A percentile compares a stretch with the other conserved stretches of the same genome.
These are phyloP conservation scores for Sabatieria punctata DNA, from an alignment of 2,888 invertebrate genomes.

Conservation along the genomic window DNA sequence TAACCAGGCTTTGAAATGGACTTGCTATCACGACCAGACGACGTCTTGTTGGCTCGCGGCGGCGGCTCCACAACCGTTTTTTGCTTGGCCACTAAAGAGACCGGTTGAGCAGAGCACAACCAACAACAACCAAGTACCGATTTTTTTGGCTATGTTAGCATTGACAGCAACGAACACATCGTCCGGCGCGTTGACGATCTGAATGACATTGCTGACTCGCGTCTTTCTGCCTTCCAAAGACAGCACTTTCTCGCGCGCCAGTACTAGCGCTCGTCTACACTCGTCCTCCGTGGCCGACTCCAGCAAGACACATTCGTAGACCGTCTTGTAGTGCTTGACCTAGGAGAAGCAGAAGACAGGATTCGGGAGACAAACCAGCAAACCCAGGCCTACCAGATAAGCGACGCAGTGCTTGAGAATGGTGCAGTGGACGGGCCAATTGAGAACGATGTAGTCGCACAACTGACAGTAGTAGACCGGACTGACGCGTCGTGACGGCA, in stretches of 20 bases:
- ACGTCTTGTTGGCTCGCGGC: no score
- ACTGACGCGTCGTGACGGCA: constrained; percentile 3
- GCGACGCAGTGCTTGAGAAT: constrained; percentile 1
- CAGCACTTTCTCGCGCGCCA: not conserved
- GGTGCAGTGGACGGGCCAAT: not conserved
- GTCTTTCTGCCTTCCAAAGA: not conserved
- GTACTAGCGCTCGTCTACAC: not conserved
- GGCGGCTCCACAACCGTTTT: no score
- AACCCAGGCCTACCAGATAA: constrained; percentile 2
- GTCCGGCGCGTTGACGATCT: not conserved
- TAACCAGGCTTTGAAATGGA: no score
- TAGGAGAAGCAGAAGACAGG: no score
- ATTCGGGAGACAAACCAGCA: no score
- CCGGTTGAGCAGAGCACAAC: no score
- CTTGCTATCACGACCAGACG: no score
- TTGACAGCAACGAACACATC: constrained; percentile 4
- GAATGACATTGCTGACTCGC: constrained; percentile 1
- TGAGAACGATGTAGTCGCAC: constrained; percentile 3
- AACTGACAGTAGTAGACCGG: constrained; percentile 5
- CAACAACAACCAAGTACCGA: not conserved
- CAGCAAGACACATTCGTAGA: constrained; percentile 2
- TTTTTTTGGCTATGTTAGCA: constrained; percentile 4
- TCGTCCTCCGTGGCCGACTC: not conserved
- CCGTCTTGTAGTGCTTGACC: constrained; percentile 3
- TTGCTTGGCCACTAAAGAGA: no score